Conservation (phyloP, 2,113 vertebrate genomes). For the Gambusia affinis region DNA sequence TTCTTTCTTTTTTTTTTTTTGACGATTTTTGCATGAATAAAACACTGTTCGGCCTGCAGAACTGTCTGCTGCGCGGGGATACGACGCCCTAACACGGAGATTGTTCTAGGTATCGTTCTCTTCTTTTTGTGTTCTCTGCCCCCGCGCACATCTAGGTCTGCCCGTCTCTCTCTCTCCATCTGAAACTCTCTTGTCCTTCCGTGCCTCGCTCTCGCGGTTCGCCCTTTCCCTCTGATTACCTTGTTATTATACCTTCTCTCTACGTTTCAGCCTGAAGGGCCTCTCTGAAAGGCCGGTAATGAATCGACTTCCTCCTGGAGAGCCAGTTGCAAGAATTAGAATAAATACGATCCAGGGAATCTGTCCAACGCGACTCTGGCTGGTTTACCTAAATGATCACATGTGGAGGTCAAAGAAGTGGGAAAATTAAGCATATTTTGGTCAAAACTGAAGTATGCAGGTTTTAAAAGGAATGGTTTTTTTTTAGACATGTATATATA, state of each 20-base stretch:
- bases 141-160: conserved; percentile 30
- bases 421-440: not conserved
- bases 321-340: conserved; percentile 15
- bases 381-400: not conserved
- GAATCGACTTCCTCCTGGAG: conserved; percentile 23
- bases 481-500: too few relatives aligned
- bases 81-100: conserved; percentile 51
- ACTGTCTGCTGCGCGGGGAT: conserved; percentile 61
- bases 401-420: not conserved
- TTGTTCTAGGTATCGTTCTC: conserved; percentile 49
- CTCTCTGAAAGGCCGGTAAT: conserved; percentile 19
- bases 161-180: conserved; percentile 16
- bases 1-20: conserved; percentile 62
- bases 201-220: conserved; percentile 5
- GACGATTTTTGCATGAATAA: conserved; percentile 79
- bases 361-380: not conserved
- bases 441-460: too few relatives aligned
- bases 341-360: conserved; percentile 15
- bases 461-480: too few relatives aligned
- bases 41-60: conserved; percentile 72
- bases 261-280: conserved; percentile 5
- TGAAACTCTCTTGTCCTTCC: conserved; percentile 8
- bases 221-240: conserved; percentile 44
- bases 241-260: conserved; percentile 35
- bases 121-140: conserved; percentile 23